Evolutionary conservation across 2,888 invertebrate species (phyloP).

Genomic region (Heteropelma amictum): DNA sequence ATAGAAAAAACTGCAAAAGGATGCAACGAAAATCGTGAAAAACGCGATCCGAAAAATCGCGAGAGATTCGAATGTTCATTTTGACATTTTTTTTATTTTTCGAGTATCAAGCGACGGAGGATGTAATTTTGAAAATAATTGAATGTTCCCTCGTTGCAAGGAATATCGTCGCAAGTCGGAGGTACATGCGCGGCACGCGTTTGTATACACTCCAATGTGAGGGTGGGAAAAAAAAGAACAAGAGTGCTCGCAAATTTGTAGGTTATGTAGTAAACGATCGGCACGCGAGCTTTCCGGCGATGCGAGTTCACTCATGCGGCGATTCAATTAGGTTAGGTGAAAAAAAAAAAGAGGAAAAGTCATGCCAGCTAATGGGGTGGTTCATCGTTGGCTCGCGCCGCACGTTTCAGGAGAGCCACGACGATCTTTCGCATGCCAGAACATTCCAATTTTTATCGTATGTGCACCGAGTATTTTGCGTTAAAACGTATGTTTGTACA

Average conservation of each 20-base stretch:
- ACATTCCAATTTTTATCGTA: constrained; percentile 1
- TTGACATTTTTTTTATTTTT: too few species aligned
- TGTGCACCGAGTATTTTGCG: too few species aligned
- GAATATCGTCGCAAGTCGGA: too few species aligned
- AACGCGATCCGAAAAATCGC: too few species aligned
- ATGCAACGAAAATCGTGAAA: too few species aligned
- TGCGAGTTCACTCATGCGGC: constrained; percentile 33
- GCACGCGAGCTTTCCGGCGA: constrained; percentile 20
- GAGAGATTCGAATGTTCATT: too few species aligned
- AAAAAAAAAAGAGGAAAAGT: constrained; percentile 23
- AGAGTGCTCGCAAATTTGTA: not conserved
- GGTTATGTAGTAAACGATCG: not conserved
- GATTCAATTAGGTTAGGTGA: constrained; percentile 42
- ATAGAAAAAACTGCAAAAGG: too few species aligned
- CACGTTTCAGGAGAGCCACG: not conserved
- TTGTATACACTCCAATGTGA: not conserved
- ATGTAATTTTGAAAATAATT: too few species aligned
- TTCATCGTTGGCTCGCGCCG: constrained; percentile 35
- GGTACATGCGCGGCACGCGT: too few species aligned
- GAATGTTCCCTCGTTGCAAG: too few species aligned
- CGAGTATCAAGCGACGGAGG: too few species aligned
- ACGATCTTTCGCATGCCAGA: not conserved
- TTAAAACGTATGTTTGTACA: not conserved
- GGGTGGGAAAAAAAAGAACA: not conserved
- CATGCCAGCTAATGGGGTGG: constrained; percentile 45